Percentiles rank a stretch among this genome's conserved stretches.
These are phyloP conservation scores for Pteronura brasiliensis DNA, from an alignment of 2,113 vertebrate species.

Conservation along the genomic window DNA sequence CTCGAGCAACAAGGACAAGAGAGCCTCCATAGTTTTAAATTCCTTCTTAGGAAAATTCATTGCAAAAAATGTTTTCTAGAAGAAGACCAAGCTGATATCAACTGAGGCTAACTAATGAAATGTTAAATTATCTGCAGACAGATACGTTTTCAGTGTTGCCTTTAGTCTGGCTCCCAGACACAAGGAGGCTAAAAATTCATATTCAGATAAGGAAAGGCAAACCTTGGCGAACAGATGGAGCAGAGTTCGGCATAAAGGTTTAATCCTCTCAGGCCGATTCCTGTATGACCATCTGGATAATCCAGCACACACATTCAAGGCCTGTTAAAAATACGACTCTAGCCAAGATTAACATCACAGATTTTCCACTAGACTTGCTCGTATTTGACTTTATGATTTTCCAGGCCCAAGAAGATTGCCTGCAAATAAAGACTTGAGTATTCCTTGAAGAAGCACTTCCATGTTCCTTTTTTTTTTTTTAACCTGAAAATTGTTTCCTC, in stretches of 20 bases:
- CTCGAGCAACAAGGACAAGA: neutral
- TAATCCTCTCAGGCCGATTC: slow-evolving; percentile 98
- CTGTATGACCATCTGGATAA: slow-evolving; percentile 97
- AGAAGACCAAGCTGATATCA: slow-evolving; percentile 65
- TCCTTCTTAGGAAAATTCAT: slow-evolving; percentile 55
- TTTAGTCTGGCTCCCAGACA: slow-evolving; percentile 59
- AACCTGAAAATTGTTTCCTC: slow-evolving; percentile 82
- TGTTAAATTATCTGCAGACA: slow-evolving; percentile 33
- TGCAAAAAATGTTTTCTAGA: slow-evolving; percentile 62
- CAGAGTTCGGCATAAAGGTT: slow-evolving; percentile 93
- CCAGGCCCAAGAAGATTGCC: slow-evolving; percentile 85
- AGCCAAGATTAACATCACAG: slow-evolving; percentile 93
- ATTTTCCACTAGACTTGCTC: slow-evolving; percentile 92
- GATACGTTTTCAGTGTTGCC: slow-evolving; percentile 45
- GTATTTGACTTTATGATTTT: slow-evolving; percentile 88
- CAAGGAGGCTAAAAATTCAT: slow-evolving; percentile 78
- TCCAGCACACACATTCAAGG: slow-evolving; percentile 90
- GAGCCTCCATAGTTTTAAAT: neutral
- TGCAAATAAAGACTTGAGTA: slow-evolving; percentile 83
- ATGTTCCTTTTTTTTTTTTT: neutral
- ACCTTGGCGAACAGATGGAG: slow-evolving; percentile 92
- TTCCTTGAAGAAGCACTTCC: slow-evolving; percentile 86
- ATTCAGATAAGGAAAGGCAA: slow-evolving; percentile 80
- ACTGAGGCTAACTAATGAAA: slow-evolving; percentile 63
- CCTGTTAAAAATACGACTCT: slow-evolving; percentile 91